Evolutionary conservation across 1,140 invertebrate species (phyloP), one percentile per base, ranked within the genome.

Genomic region (Drosophila mojavensis): DNA sequence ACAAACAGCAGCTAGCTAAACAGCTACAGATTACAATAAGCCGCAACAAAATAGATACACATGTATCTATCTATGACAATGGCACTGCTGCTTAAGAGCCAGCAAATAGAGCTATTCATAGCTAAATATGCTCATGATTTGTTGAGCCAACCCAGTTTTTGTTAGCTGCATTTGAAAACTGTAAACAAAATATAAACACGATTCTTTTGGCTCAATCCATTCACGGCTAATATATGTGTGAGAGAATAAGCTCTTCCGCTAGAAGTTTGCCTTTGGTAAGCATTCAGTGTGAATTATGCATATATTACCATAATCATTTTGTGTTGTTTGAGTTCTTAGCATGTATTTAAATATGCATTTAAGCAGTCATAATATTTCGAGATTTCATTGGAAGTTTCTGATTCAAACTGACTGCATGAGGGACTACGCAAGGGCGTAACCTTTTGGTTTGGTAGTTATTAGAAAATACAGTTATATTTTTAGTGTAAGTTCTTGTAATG

Each of bases 21-120:
- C 36, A 63, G 45, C 13, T 20, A 54, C 39, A 43, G 68, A 64
- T 63, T 62, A 39, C 36, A 9, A 58, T 41, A 53, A 39, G 45
- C 20, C 30, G 20, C 13, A 17, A 59, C 7, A 47, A 2, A 17
- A 17, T 47, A 33, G 7, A 17, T 33, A 47, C 36, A 39, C 11
- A 7, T 39, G 11, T 28, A 55, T 15, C 17, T 2, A 20, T 20
- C 17, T 17, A 17, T 56, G 39, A 56, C 20, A 63, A 63, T 47
- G 33, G n/a, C 11, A 5, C 26, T 15, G 45, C 55, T 67, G 45
- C 55, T 67, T 54, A 69, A 30, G 36, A 36, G 41, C 6, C 5
- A 33, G 28, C 6, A 55, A 54, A 65, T 65, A 53, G 1, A 56
- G 30, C 9, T 48, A 56, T 60, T 24, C 24, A 5, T 36, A 10